Percentiles rank a stretch among this genome's conserved stretches.
These are phyloP conservation scores for Meteorus sp. DNA, from an alignment of 1,140 invertebrate genomes.

Conservation along the genomic window DNA sequence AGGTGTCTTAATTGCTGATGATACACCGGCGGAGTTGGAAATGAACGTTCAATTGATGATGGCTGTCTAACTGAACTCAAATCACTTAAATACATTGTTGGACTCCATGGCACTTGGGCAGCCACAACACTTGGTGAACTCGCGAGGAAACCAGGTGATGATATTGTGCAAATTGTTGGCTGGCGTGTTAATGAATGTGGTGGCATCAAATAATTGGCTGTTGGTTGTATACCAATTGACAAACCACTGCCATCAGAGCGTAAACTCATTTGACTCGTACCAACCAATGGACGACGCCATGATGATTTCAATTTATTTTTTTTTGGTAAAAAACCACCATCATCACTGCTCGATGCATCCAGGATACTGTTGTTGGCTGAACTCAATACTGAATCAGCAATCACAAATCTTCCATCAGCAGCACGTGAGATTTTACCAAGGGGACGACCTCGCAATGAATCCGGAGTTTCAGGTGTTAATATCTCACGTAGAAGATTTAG, in stretches of 20 bases:
- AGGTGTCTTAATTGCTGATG: conserved; percentile 64
- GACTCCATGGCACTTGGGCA: conserved; percentile 61
- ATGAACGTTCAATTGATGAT: conserved; percentile 76
- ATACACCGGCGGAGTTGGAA: conserved; percentile 69
- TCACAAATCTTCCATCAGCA: conserved; percentile 73
- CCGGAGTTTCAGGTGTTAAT: conserved; percentile 60
- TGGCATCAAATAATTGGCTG: conserved; percentile 42
- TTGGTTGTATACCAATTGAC: conserved; percentile 53
- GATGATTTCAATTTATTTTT: conserved; percentile 62
- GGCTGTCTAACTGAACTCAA: conserved; percentile 82
- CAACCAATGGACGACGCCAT: conserved; percentile 69
- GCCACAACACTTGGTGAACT: conserved; percentile 59
- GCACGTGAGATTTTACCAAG: conserved; percentile 70
- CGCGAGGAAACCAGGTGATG: conserved; percentile 56
- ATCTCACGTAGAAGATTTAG: conserved; percentile 70
- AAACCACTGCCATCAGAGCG: conserved; percentile 68
- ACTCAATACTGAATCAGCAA: conserved; percentile 65
- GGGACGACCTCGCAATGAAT: conserved; percentile 60
- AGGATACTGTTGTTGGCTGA: conserved; percentile 66
- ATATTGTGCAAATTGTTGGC: conserved; percentile 54
- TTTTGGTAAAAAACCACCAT: conserved; percentile 76
- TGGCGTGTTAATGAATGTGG: conserved; percentile 37
- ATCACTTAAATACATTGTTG: conserved; percentile 76
- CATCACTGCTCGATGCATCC: conserved; percentile 75
- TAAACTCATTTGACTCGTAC: conserved; percentile 69